A percentile compares a stretch with the other conserved stretches of the same genome.
These are phyloP conservation scores for Helicoverpa armigera DNA, from an alignment of 1,140 invertebrate genomes.

Conservation along the genomic window DNA sequence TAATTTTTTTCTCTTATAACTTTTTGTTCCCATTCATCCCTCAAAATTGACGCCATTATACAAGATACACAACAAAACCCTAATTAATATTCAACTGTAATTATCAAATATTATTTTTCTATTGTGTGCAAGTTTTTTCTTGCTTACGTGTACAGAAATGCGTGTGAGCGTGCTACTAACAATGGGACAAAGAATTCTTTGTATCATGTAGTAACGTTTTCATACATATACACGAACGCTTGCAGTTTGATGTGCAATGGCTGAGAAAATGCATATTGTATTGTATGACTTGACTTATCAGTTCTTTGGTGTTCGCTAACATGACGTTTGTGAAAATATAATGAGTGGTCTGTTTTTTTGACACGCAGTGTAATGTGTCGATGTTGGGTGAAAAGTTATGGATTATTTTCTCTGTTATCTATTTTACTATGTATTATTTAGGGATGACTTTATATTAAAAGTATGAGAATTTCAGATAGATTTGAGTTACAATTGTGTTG, in stretches of 20 bases:
- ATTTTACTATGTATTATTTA: too few species aligned
- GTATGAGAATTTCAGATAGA: background rate
- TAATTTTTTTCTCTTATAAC: too few species aligned
- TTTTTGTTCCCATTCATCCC: background rate
- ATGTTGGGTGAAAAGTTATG: background rate
- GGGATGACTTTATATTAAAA: background rate
- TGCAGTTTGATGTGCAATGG: constrained; percentile 29
- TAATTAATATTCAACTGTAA: constrained; percentile 34
- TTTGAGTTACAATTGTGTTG: too few species aligned
- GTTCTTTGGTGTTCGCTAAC: constrained; percentile 31
- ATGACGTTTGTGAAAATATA: background rate
- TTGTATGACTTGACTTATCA: constrained; percentile 34
- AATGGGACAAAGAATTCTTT: constrained; percentile 48
- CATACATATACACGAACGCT: constrained; percentile 11
- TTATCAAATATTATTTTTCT: constrained; percentile 35
- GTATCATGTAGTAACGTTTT: constrained; percentile 29
- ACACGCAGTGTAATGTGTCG: constrained; percentile 9
- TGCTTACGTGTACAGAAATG: constrained; percentile 21
- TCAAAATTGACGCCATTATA: background rate
- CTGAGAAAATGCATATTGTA: constrained; percentile 33
- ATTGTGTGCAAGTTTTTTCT: constrained; percentile 39
- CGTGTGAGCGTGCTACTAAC: constrained; percentile 41
- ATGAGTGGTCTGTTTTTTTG: background rate
- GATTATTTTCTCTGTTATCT: background rate
- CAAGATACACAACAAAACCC: constrained; percentile 8